Percentiles rank a stretch among this genome's conserved stretches.
Evolutionary conservation across 2,888 invertebrate species (phyloP).

Genomic region (Ectemnius cavifrons): DNA sequence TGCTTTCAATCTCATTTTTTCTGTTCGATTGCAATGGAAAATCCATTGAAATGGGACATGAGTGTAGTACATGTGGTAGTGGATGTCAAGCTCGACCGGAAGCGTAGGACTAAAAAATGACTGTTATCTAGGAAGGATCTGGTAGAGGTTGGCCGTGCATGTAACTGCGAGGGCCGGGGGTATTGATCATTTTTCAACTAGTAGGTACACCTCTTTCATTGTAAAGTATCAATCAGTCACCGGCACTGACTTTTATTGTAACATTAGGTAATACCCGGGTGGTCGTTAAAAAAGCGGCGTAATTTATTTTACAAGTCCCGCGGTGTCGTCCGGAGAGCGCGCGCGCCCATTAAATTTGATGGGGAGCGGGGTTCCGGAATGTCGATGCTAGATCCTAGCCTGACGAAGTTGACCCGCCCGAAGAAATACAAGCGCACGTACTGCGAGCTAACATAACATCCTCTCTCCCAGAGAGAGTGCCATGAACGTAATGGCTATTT

Average conservation of each 20-base stretch:
- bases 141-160: conserved; percentile 44
- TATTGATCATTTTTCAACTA: conserved; percentile 58
- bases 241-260: conserved; percentile 55
- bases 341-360: conserved; percentile 58
- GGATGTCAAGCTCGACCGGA: not conserved
- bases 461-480: not conserved
- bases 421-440: conserved; percentile 7
- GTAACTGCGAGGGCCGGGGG: conserved; percentile 39
- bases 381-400: conserved; percentile 34
- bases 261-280: conserved; percentile 37
- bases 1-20: not conserved
- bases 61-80: too few relatives aligned
- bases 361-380: conserved; percentile 30
- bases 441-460: not conserved
- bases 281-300: conserved; percentile 29
- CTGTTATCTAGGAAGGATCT: conserved; percentile 27
- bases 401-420: conserved; percentile 10
- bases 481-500: conserved; percentile 1
- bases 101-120: conserved; percentile 33
- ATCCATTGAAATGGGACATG: not conserved
- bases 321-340: conserved; percentile 31
- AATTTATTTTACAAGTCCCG: conserved; percentile 4
- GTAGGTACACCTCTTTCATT: conserved; percentile 34
- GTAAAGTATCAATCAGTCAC: conserved; percentile 59
- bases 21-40: not conserved